Base-by-base conservation (phyloP, 2,797 vertebrate species). In the Chloroceryle inda region DNA sequence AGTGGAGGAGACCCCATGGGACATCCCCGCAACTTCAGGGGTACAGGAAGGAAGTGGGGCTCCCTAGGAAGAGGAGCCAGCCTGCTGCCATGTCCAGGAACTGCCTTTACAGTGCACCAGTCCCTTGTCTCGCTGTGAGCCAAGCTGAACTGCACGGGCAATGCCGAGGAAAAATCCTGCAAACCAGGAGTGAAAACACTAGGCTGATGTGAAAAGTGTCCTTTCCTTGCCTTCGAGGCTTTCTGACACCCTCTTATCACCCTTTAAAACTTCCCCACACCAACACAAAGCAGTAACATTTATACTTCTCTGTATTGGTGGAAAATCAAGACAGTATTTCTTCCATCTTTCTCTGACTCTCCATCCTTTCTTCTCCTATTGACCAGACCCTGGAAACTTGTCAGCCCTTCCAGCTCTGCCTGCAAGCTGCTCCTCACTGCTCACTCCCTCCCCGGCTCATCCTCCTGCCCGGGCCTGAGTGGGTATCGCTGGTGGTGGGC, bases 231-330 rank as follows among this genome's bases (percentile, higher is more conserved):
- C 73, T 93, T 18, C 0, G 2, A 91, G 93, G 66, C 73, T 93
- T 85, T 45, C 74, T 82, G 83, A 67, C 94, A 94, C 94, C 63
- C 74, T 93, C 88, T 95, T 96, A 95, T 79, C 90, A 87, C 92
- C 69, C 69, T 95, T 82, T 94, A 76, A 86, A 93, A 22, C 73
- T 93, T 94, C 45, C 61, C 85, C 53, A 50, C 79, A 91, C 75
- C 85, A 91, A 38, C 49, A 86, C 21, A 24, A 63, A 92, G 85
- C 80, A 93, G 16, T 83, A 83, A 76, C 6, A 1, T 42, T 18
- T 92, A 80, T 29, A 55, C 92, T 93, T 86, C 73, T 88, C 61
- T 62, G 76, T 47, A 4, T 16, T 23, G n/a, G n/a, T 33, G 56
- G 45, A 79, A 86, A 92, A 85, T 31, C 0, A 0, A 75, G 27